phyloP scores from a whole-genome alignment of 2,113 vertebrate genomes.

The Aplodontia rufa region DNA sequence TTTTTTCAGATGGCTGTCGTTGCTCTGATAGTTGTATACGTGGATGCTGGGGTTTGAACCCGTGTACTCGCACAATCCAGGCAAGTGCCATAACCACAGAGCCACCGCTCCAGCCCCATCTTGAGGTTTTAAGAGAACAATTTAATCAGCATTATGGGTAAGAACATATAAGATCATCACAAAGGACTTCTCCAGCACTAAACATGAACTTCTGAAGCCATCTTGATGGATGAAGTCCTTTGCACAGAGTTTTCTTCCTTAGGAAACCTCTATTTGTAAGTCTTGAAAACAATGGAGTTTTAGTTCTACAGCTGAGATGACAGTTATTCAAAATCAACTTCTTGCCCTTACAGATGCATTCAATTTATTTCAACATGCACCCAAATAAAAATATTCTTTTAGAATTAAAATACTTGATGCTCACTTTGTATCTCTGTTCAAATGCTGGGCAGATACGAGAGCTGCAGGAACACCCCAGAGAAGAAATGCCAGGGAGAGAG shows the following conservation, averaged over 20 bases:
- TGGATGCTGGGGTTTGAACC: too few relatives aligned
- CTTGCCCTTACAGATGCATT: neutral
- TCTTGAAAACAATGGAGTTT: constrained; percentile 10
- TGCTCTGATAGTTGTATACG: too few relatives aligned
- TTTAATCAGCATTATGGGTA: neutral
- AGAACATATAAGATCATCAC: constrained; percentile 17
- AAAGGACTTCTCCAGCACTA: constrained; percentile 7
- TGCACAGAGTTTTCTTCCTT: neutral
- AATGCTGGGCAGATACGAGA: neutral
- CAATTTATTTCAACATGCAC: neutral
- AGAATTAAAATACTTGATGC: neutral
- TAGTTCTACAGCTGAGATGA: neutral
- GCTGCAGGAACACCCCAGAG: neutral
- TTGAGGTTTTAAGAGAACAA: neutral
- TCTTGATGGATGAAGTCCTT: neutral
- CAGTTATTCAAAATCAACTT: neutral
- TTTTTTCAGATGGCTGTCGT: too few relatives aligned
- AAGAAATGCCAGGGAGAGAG: neutral
- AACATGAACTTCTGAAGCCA: neutral
- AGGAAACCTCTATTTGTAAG: neutral
- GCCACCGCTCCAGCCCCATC: too few relatives aligned
- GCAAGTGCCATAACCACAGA: too few relatives aligned
- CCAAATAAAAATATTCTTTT: constrained; percentile 29
- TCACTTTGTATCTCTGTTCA: neutral
- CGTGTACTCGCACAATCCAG: too few relatives aligned